A percentile compares a stretch with the other conserved stretches of the same genome.
Evolutionary conservation across 2,888 invertebrate species (phyloP).

Genomic region (Drosophila flavopinicola): DNA sequence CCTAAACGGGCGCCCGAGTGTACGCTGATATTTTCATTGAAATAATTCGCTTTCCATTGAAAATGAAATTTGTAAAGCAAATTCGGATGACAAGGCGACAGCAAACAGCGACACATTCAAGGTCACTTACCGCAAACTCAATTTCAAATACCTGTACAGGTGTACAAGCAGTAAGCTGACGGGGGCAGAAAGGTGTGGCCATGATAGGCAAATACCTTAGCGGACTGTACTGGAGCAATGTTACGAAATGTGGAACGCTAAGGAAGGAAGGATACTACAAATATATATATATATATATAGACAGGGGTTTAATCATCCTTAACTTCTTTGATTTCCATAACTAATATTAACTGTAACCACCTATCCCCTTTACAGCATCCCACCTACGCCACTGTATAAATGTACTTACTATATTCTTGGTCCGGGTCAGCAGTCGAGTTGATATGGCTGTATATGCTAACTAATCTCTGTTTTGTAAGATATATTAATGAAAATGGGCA

Average conservation of each 20-base stretch:
- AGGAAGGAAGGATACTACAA: too few species aligned
- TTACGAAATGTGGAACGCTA: background rate
- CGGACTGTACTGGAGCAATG: background rate
- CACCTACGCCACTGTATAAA: too few species aligned
- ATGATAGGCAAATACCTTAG: background rate
- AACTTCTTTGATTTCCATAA: too few species aligned
- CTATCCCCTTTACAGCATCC: too few species aligned
- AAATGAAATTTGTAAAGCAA: constrained; percentile 37
- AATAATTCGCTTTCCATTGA: constrained; percentile 49
- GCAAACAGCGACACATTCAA: constrained; percentile 48
- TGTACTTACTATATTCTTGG: too few species aligned
- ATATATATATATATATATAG: too few species aligned
- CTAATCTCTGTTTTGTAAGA: too few species aligned
- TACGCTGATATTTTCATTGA: constrained; percentile 37
- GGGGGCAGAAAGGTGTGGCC: background rate
- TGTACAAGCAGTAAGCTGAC: background rate
- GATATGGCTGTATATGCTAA: too few species aligned
- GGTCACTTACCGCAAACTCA: constrained; percentile 49
- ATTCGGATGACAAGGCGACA: constrained; percentile 54
- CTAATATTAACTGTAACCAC: too few species aligned
- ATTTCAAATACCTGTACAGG: constrained; percentile 5
- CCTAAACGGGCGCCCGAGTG: constrained; percentile 40
- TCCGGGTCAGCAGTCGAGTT: too few species aligned
- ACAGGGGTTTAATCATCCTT: too few species aligned
- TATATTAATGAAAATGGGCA: too few species aligned